Evolutionary conservation across 2,797 vertebrate species (phyloP).

Genomic region (Lacerta agilis): DNA sequence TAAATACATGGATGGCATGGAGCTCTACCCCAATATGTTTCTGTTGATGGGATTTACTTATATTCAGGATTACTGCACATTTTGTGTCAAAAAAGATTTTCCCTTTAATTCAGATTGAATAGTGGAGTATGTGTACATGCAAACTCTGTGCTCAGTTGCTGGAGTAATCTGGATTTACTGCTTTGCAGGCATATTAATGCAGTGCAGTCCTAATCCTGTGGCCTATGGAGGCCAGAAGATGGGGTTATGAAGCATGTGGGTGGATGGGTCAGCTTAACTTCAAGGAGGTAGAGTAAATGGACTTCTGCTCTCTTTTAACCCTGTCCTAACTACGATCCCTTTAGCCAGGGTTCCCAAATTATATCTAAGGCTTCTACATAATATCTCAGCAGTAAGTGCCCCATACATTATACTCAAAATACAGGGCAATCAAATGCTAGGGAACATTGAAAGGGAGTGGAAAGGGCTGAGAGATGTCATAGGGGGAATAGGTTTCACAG

Average conservation of each 20-base stretch:
- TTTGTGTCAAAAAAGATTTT: neutral
- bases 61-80: neutral
- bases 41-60: neutral
- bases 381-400: neutral
- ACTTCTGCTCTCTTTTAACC: neutral
- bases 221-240: neutral
- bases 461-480: neutral
- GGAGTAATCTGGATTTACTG: neutral
- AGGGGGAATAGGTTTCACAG: neutral
- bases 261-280: neutral
- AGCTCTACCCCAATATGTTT: neutral
- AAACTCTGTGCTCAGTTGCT: too few species aligned
- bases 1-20: neutral
- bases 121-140: neutral
- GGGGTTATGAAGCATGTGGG: too few species aligned
- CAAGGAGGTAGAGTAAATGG: neutral
- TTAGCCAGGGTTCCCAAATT: neutral
- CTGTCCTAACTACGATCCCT: neutral
- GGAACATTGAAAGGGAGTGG: neutral
- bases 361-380: neutral
- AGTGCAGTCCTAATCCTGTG: neutral
- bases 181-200: neutral
- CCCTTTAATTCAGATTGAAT: too few species aligned
- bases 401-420: neutral
- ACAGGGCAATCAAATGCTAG: neutral